Conservation (phyloP, 2,888 invertebrate species). For the Cheilosia pagana region DNA sequence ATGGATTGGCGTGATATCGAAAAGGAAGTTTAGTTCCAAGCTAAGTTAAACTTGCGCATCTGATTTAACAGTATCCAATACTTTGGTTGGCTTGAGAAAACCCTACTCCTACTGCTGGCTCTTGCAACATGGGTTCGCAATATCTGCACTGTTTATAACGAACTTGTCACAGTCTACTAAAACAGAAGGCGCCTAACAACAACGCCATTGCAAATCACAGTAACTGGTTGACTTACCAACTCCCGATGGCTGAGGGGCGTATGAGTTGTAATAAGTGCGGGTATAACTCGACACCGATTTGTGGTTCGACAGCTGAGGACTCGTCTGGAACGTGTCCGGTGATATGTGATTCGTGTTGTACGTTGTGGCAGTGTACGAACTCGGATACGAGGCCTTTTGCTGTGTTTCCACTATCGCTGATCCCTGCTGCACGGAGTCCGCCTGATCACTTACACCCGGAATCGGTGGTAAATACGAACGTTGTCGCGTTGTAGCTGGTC, state of each 20-base stretch:
- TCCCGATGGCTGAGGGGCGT: conserved; percentile 77
- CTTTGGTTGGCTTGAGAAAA: too few relatives aligned
- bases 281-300: conserved; percentile 56
- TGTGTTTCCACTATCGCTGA: conserved; percentile 41
- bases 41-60: too few relatives aligned
- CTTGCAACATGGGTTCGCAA: too few relatives aligned
- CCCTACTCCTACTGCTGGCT: too few relatives aligned
- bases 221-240: conserved; percentile 36
- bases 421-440: conserved; percentile 4
- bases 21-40: too few relatives aligned
- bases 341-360: conserved; percentile 61
- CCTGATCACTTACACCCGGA: conserved; percentile 12
- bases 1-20: too few relatives aligned
- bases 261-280: conserved; percentile 72
- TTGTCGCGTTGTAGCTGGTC: conserved; percentile 14
- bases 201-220: neutral
- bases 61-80: too few relatives aligned
- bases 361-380: conserved; percentile 53
- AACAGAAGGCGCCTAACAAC: too few relatives aligned
- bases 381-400: conserved; percentile 13
- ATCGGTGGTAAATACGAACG: conserved; percentile 51
- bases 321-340: conserved; percentile 26
- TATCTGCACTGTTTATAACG: too few relatives aligned
- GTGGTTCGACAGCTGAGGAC: conserved; percentile 36
- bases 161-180: neutral